Conservation (phyloP, 2,797 vertebrate genomes). For the Sciurus carolinensis region DNA sequence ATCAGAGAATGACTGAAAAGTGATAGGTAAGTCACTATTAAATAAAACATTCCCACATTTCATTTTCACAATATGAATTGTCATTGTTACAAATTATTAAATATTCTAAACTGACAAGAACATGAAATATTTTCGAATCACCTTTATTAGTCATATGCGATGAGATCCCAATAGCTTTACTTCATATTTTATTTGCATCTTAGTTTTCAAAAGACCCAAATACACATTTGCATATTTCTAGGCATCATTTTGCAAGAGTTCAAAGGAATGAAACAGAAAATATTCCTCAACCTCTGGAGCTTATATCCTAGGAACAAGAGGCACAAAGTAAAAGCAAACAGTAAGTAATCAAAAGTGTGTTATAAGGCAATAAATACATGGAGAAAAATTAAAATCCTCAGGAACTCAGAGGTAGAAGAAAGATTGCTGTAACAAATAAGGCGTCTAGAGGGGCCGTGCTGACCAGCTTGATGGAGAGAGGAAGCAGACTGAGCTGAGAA, state of each 20-base stretch:
- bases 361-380: neutral
- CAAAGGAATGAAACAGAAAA: neutral
- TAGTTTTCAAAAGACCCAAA: neutral
- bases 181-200: neutral
- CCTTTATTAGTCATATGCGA: neutral
- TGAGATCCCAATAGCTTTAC: neutral
- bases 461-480: no score
- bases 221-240: neutral
- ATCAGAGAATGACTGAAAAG: neutral
- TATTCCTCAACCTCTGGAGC: neutral
- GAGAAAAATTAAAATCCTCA: neutral
- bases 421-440: neutral
- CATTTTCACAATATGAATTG: neutral
- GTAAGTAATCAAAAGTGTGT: neutral
- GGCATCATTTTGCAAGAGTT: neutral
- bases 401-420: neutral
- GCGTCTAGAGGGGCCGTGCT: no score
- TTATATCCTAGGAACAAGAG: neutral
- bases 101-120: neutral
- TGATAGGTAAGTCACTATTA: neutral
- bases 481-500: no score
- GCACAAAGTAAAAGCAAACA: neutral
- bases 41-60: neutral
- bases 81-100: constrained; percentile 11
- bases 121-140: neutral